A percentile compares a stretch with the other conserved stretches of the same genome.
Conservation (phyloP, 30 jellyfish, hydroid and myxozoan genomes). For the Nemopilema nomurai region DNA sequence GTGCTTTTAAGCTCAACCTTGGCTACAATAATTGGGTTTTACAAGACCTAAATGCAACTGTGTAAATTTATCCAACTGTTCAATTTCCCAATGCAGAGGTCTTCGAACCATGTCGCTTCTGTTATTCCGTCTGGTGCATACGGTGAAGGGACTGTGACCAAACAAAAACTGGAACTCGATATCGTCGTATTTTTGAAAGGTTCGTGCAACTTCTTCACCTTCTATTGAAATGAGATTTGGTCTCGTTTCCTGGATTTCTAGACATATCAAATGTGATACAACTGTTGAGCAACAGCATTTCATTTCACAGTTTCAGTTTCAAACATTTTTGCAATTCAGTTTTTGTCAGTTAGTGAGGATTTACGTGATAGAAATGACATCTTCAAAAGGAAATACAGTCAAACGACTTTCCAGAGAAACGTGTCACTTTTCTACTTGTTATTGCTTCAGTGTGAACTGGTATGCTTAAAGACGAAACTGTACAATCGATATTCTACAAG, state of each 20-base stretch:
- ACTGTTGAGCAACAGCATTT: neutral
- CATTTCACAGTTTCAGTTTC: no score
- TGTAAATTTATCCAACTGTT: neutral
- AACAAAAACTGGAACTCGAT: slow-evolving; percentile 41
- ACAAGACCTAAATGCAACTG: no score
- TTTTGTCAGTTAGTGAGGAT: no score
- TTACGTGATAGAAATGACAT: no score
- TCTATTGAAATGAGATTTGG: neutral
- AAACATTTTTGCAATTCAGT: no score
- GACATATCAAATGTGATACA: neutral
- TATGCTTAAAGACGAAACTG: no score
- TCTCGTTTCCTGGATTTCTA: neutral
- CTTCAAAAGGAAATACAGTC: no score
- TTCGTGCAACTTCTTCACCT: neutral
- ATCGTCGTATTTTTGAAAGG: slow-evolving; percentile 59
- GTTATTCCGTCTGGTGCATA: slow-evolving; percentile 80
- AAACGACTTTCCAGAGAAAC: no score
- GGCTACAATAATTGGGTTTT: neutral
- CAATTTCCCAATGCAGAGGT: slow-evolving; percentile 40
- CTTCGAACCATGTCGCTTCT: slow-evolving; percentile 37
- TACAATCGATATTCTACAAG: no score
- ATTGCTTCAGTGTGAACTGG: no score
- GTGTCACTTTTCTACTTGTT: no score
- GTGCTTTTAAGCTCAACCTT: neutral
- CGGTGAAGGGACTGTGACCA: slow-evolving; percentile 84